A percentile compares a stretch with the other conserved stretches of the same genome.
Evolutionary conservation across 2,113 vertebrate species (phyloP).

Genomic region (Helogale parvula): DNA sequence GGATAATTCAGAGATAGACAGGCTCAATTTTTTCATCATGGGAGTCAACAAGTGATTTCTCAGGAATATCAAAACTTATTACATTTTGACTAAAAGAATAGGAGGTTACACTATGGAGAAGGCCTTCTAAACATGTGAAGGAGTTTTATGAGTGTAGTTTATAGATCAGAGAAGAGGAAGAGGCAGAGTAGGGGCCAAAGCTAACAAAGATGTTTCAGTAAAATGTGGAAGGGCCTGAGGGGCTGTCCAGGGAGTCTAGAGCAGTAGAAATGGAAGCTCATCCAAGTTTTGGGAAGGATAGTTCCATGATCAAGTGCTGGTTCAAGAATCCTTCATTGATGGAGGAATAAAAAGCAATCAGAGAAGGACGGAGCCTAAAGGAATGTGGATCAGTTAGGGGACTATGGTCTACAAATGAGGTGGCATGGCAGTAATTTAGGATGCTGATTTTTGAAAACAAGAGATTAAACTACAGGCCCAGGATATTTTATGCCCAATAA

Average conservation of each 20-base stretch:
- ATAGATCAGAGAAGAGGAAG: neutral
- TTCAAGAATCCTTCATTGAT: neutral
- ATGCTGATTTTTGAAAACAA: neutral
- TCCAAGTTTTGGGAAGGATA: neutral
- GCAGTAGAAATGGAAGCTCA: neutral
- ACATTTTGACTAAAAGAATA: neutral
- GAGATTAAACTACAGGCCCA: neutral
- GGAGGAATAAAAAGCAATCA: neutral
- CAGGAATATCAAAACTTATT: neutral
- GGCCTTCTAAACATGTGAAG: neutral
- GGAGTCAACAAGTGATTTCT: neutral
- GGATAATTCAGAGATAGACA: neutral
- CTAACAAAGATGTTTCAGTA: neutral
- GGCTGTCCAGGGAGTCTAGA: neutral
- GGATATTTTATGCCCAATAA: neutral
- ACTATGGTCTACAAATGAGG: neutral
- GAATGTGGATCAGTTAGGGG: neutral
- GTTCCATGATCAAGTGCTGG: neutral
- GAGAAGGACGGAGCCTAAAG: neutral
- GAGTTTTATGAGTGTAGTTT: neutral
- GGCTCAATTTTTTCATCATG: neutral
- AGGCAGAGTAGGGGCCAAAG: neutral
- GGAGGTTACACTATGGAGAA: neutral
- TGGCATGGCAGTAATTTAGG: neutral
- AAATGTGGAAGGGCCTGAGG: neutral